phyloP scores from a whole-genome alignment of 2,113 vertebrate genomes.

The Pseudolaguvia tuberculata region DNA sequence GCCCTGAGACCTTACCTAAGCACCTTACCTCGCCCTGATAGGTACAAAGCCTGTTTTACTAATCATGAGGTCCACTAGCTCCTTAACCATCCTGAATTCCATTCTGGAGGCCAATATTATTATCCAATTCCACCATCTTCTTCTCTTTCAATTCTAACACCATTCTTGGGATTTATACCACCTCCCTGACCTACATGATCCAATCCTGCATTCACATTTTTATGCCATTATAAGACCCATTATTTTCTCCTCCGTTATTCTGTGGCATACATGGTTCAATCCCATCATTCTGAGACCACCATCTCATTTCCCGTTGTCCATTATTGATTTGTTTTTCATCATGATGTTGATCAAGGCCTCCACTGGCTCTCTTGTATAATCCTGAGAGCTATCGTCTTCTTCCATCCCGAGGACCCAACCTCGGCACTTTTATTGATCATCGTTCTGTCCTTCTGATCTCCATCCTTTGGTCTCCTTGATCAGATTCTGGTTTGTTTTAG shows the following conservation, averaged over 20 bases:
- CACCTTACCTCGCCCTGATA: too few relatives aligned
- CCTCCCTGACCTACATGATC: too few relatives aligned
- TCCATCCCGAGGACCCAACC: background rate
- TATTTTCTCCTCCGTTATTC: too few relatives aligned
- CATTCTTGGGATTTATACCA: too few relatives aligned
- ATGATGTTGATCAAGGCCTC: background rate
- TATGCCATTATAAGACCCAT: background rate
- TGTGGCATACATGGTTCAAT: background rate
- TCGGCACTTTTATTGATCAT: background rate
- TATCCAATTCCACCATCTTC: too few relatives aligned
- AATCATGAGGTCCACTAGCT: too few relatives aligned
- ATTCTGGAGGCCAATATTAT: too few relatives aligned
- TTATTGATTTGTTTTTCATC: background rate
- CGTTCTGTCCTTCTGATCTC: background rate
- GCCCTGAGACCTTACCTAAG: too few relatives aligned
- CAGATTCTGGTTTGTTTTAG: background rate
- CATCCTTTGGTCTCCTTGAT: background rate
- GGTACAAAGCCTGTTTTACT: too few relatives aligned
- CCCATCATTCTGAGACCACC: background rate
- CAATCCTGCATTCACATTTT: too few relatives aligned
- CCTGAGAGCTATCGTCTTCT: background rate
- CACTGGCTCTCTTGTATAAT: background rate
- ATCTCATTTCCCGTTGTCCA: background rate
- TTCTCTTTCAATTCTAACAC: too few relatives aligned
- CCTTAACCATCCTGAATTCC: too few relatives aligned